Evolutionary conservation across 2,113 vertebrate genomes (phyloP), one percentile per base, ranked within the genome.

Genomic region (Columbina picui): DNA sequence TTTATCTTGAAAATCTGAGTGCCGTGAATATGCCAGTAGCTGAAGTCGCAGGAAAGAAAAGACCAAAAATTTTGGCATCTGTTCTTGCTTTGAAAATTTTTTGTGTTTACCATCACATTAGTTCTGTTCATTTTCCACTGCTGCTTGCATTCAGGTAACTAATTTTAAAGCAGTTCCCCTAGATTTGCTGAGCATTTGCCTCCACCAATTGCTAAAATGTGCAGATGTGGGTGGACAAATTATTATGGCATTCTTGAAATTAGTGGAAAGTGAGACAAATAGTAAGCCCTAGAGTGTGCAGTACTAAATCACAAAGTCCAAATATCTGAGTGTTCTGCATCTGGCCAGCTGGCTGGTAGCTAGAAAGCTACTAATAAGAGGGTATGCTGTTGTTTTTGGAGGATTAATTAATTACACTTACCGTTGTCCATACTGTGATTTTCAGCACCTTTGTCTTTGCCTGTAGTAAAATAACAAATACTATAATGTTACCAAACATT

Each of bases 371-470:
- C 23, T 84, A 67, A 27, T 9, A 67, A 70, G 29, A 77, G 27
- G 12, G 4, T 61, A 29, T 53, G 59, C 43, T 57, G 32, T 6
- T 78, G 26, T 5, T 69, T 90, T 71, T 36, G 79, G 27, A 90
- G 38, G 32, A 26, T 56, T 79, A 45, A n/a, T n/a, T n/a, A 89
- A 9, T 86, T 80, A 52, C 65, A 87, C 90, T 96, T 97, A 98
- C 98, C 98, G 82, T 74, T 59, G 85, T 98, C 93, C 84, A 97
- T 97, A 85, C 95, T 89, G 65, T 77, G 53, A n/a, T 73, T 83
- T 79, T 87, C 79, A 78, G n/a, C 76, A 55, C 1, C 9, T 75
- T 87, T 74, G 23, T 84, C 14, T 91, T 68, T 85, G 53, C 30
- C 96, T 97, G 70, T 68, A 80, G 61, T 61, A 89, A 68, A 89